Evolutionary conservation across 2,113 vertebrate genomes (phyloP), one percentile per base, ranked within the genome.

Genomic region (Cyprinodon variegatus): DNA sequence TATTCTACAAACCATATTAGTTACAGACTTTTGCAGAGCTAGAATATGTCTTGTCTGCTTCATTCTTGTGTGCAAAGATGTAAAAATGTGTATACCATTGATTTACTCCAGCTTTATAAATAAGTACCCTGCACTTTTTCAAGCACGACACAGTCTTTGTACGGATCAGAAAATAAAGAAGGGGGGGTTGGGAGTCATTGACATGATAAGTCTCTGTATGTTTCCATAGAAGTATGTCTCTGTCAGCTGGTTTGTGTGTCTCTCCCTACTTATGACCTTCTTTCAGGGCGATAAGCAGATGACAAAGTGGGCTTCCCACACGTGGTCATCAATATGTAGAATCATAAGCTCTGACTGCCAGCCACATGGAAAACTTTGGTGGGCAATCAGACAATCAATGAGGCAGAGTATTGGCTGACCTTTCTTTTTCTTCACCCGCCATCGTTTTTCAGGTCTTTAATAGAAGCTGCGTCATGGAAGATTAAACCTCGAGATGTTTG

Each of bases 401-500:
- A 85, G 82, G 50, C 83, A 46, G 61, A 66, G 36, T 76, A 75
- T 76, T 76, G 65, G 60, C 76, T 86, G 50, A 57, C 20, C 20
- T 57, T 53, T 53, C 84, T 74, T 72, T 67, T 81, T 87, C 76
- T 77, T 61, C 22, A 64, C 74, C 72, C 37, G 39, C 66, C 43
- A 59, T 85, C 73, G 64, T 90, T 83, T 75, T 79, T 67, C 84
- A 83, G 45, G 68, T 68, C 79, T 83, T 78, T 85, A 83, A 88
- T 82, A 82, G 81, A 85, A 87, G 74, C 74, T 39, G 67, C 14
- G 50, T 69, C 81, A 81, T 45, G 63, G 85, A 84, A 88, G 85
- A 91, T 89, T 88, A 91, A 87, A 77, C 74, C 63, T 72, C 76
- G 65, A 86, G 69, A 50, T 83, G 78, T 60, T 71, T 46, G 45